Evolutionary conservation across 1,140 invertebrate genomes (phyloP).

Genomic region (Caerostris darwini): DNA sequence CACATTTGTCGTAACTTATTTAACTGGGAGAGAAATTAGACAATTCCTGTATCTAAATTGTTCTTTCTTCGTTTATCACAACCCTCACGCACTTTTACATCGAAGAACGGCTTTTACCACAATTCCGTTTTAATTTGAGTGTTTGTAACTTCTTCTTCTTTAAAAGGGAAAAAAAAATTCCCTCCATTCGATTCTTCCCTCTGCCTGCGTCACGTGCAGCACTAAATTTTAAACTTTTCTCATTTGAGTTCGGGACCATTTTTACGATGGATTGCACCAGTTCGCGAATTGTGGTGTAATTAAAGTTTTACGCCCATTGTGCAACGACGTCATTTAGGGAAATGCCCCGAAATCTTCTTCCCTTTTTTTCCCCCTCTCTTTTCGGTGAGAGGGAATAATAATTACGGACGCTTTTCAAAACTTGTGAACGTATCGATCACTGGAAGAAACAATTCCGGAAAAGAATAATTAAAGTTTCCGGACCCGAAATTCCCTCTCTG

Average conservation of each 20-base stretch:
- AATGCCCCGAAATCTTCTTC: neutral
- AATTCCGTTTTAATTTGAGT: neutral
- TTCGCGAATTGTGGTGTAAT: conserved; percentile 23
- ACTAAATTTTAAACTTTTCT: conserved; percentile 17
- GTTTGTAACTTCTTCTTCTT: neutral
- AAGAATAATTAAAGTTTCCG: conserved; percentile 51
- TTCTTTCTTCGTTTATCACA: neutral
- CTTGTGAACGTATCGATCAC: neutral
- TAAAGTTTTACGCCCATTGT: conserved; percentile 57
- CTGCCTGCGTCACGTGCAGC: neutral
- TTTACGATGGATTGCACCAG: neutral
- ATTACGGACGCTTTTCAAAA: conserved; percentile 46
- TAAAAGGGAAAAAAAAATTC: too few species aligned
- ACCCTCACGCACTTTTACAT: neutral
- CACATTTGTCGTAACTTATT: too few species aligned
- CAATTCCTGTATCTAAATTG: too few species aligned
- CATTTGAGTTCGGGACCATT: neutral
- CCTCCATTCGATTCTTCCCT: too few species aligned
- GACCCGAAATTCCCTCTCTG: neutral
- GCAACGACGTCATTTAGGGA: conserved; percentile 19
- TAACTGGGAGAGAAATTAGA: too few species aligned
- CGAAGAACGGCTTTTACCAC: neutral
- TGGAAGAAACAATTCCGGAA: neutral
- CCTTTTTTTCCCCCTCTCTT: neutral
- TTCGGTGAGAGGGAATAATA: conserved; percentile 15